phyloP scores from a whole-genome alignment of 2,888 invertebrate genomes.

The Drosophila meridionalis region DNA sequence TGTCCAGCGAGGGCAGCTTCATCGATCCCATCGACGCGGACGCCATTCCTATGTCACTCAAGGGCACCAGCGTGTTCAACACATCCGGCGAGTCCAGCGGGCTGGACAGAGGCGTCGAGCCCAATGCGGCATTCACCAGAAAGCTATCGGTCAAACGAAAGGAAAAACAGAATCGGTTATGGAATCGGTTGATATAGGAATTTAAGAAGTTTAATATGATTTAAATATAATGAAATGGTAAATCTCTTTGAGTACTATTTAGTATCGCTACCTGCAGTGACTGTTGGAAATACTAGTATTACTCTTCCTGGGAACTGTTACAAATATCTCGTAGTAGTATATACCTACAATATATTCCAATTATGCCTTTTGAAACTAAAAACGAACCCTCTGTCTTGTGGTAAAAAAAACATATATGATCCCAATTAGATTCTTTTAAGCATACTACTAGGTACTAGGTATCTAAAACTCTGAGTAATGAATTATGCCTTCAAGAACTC shows the following conservation, averaged over 20 bases:
- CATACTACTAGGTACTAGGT: background rate
- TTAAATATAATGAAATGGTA: background rate
- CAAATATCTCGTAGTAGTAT: too few species aligned
- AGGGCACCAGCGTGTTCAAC: constrained; percentile 85
- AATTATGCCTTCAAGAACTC: background rate
- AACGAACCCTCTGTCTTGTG: too few species aligned
- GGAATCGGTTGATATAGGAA: background rate
- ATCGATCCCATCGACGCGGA: constrained; percentile 85
- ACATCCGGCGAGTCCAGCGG: constrained; percentile 93
- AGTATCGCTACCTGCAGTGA: background rate
- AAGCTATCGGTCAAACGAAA: constrained; percentile 86
- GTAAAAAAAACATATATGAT: background rate
- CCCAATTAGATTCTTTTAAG: background rate
- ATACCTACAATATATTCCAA: too few species aligned
- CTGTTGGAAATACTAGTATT: background rate
- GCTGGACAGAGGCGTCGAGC: constrained; percentile 91
- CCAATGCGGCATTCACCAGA: constrained; percentile 92
- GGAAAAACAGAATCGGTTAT: background rate
- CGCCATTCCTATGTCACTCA: constrained; percentile 84
- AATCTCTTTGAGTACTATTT: background rate
- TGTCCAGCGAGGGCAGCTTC: constrained; percentile 85
- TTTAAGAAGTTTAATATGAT: background rate
- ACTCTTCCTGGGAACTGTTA: background rate
- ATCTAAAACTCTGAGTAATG: background rate
- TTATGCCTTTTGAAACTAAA: too few species aligned